Evolutionary conservation across 2,888 invertebrate genomes (phyloP).

Genomic region (Tinea trinotella): DNA sequence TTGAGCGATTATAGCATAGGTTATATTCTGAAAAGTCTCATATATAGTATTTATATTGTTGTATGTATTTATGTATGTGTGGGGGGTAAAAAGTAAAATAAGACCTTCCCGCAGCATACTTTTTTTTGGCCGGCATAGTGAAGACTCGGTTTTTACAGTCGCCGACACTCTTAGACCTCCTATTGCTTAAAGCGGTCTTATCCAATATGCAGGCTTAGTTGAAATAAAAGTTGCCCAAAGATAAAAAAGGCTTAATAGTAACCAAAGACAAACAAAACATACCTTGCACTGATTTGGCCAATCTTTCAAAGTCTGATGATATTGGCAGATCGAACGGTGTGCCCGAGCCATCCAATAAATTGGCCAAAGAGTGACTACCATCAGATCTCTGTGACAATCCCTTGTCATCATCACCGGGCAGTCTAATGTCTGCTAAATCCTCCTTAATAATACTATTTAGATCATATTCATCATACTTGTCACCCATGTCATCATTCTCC

Average conservation of each 20-base stretch:
- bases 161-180: no score
- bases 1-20: no score
- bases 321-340: conserved; percentile 55
- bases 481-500: conserved; percentile 60
- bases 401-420: conserved; percentile 30
- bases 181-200: neutral
- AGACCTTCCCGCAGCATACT: neutral
- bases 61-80: neutral
- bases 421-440: conserved; percentile 22
- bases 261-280: neutral
- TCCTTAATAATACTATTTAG: conserved; percentile 17
- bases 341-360: conserved; percentile 47
- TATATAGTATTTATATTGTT: no score
- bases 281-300: conserved; percentile 61
- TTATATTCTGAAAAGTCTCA: no score
- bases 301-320: conserved; percentile 50
- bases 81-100: no score
- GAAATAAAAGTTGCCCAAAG: no score
- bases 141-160: no score
- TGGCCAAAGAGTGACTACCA: conserved; percentile 18
- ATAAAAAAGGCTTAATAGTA: neutral
- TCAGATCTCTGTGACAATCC: conserved; percentile 9
- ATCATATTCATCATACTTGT: conserved; percentile 29
- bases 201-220: neutral
- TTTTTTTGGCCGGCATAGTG: no score